Evolutionary conservation across 2,888 invertebrate genomes (phyloP).

Genomic region (Pseudococcus longispinus): DNA sequence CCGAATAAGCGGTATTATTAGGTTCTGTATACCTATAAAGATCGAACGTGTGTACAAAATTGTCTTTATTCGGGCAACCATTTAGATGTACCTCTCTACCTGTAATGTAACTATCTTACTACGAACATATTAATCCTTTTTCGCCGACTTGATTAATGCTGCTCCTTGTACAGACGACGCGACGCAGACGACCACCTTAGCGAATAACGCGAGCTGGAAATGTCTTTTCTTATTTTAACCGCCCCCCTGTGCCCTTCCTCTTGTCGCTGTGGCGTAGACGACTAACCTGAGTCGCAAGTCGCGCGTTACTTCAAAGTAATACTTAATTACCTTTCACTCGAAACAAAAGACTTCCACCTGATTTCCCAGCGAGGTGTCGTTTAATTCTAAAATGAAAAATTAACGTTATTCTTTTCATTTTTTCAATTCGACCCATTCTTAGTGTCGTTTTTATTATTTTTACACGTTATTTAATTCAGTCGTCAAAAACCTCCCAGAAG

Average conservation of each 20-base stretch:
- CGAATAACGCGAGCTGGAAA: conserved; percentile 2
- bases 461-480: neutral
- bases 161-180: neutral
- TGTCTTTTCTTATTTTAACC: conserved; percentile 2
- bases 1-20: conserved; percentile 24
- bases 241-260: neutral
- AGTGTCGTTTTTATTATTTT: neutral
- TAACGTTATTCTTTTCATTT: neutral
- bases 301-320: conserved; percentile 23
- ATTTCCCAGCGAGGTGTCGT: conserved; percentile 16
- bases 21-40: neutral
- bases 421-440: neutral
- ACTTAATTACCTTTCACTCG: conserved; percentile 32
- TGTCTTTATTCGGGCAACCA: neutral
- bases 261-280: neutral
- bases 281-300: neutral
- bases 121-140: conserved; percentile 26
- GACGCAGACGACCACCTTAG: neutral
- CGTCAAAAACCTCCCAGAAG: neutral
- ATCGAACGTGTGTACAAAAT: neutral
- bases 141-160: conserved; percentile 26
- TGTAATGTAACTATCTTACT: neutral
- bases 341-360: conserved; percentile 28
- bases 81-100: neutral
- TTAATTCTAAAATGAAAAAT: conserved; percentile 9